Percentiles rank a stretch among this genome's conserved stretches.
These are phyloP conservation scores for Seira musarum DNA, from an alignment of 2,888 invertebrate species.

Conservation along the genomic window DNA sequence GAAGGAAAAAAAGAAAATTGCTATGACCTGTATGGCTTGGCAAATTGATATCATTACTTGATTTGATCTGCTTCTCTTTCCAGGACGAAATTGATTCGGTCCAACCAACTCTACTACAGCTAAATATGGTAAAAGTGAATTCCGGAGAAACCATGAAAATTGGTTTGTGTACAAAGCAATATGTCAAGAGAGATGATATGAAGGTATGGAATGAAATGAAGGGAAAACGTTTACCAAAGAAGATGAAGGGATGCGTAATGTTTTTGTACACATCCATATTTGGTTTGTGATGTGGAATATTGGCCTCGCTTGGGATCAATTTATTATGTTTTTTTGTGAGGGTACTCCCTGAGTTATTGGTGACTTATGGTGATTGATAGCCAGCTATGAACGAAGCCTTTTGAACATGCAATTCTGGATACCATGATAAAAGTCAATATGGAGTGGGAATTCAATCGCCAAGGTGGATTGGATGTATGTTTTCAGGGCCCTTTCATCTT, in stretches of 20 bases:
- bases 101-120: no score
- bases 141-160: not conserved
- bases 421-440: no score
- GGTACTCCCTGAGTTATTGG: slow-evolving; percentile 35
- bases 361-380: slow-evolving; percentile 50
- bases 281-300: no score
- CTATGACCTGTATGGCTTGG: slow-evolving; percentile 37
- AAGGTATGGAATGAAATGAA: slow-evolving; percentile 17
- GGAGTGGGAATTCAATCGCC: no score
- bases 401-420: no score
- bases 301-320: no score
- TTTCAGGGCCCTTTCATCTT: slow-evolving; percentile 21
- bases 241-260: no score
- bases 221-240: not conserved
- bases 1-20: slow-evolving; percentile 17
- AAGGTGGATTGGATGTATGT: slow-evolving; percentile 8
- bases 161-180: not conserved
- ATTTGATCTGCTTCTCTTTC: slow-evolving; percentile 14
- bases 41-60: slow-evolving; percentile 48
- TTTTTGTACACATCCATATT: no score
- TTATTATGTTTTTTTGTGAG: slow-evolving; percentile 28
- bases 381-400: not conserved
- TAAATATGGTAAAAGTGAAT: not conserved
- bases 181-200: slow-evolving; percentile 38
- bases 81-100: no score